Conservation (phyloP, 2,113 vertebrate species). For the Rattus rattus region DNA sequence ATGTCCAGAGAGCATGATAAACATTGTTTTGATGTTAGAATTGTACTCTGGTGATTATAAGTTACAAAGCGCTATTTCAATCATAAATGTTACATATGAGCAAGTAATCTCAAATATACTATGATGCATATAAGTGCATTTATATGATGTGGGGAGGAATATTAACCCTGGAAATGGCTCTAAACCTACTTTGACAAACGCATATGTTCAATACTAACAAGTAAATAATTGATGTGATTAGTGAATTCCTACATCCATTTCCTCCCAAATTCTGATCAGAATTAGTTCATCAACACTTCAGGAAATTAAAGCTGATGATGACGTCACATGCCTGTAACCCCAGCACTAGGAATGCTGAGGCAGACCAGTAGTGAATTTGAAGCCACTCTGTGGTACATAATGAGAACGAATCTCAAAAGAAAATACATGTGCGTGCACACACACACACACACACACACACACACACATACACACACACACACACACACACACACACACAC, state of each 20-base stretch:
- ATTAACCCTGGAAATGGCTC: background rate
- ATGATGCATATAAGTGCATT: background rate
- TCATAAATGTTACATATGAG: background rate
- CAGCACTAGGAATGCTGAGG: too few relatives aligned
- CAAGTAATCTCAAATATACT: background rate
- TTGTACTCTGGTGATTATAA: background rate
- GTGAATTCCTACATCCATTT: background rate
- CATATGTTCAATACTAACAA: background rate
- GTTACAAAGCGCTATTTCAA: background rate
- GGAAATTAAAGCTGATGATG: background rate
- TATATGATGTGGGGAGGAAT: background rate
- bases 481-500: background rate
- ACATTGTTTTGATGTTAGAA: constrained; percentile 27
- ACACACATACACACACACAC: background rate
- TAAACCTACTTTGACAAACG: background rate
- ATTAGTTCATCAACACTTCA: background rate
- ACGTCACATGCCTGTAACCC: background rate
- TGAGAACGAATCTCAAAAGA: background rate
- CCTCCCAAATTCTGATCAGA: background rate
- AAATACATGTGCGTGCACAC: background rate
- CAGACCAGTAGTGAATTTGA: background rate
- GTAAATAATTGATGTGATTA: background rate
- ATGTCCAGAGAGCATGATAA: constrained; percentile 30
- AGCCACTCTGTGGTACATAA: background rate
- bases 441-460: background rate